These are phyloP conservation scores for Archegozetes longisetosus DNA, from an alignment of 1,140 invertebrate genomes.

Conservation along the genomic window DNA sequence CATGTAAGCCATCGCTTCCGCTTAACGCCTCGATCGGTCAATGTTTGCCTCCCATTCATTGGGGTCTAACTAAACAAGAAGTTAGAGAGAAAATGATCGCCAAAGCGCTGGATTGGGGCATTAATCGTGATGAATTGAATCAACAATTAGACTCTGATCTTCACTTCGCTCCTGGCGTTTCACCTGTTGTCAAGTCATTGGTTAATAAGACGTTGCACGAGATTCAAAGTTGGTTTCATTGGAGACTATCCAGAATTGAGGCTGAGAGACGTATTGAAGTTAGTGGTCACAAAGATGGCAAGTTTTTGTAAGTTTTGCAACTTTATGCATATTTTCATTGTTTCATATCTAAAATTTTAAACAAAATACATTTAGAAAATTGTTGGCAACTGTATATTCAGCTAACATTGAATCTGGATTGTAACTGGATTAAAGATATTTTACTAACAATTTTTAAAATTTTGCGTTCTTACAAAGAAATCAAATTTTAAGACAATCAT, in stretches of 20 bases:
- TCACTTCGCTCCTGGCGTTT: not conserved
- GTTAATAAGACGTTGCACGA: conserved; percentile 26
- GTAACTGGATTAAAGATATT: too few relatives aligned
- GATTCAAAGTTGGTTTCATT: conserved; percentile 26
- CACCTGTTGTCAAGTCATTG: conserved; percentile 18
- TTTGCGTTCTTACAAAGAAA: too few relatives aligned
- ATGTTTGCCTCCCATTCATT: conserved; percentile 28
- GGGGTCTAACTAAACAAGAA: conserved; percentile 31
- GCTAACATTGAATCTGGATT: too few relatives aligned
- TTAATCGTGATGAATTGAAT: conserved; percentile 4
- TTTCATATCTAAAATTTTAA: too few relatives aligned
- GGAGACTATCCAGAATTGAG: conserved; percentile 20
- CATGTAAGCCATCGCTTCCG: conserved; percentile 25
- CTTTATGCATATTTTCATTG: too few relatives aligned
- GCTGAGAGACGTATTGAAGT: conserved; percentile 22
- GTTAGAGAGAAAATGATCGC: conserved; percentile 28
- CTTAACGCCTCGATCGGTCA: conserved; percentile 27
- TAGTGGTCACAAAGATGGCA: conserved; percentile 24
- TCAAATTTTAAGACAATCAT: too few relatives aligned
- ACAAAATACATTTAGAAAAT: too few relatives aligned
- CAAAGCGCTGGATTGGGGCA: conserved; percentile 26
- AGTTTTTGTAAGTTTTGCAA: conserved; percentile 25
- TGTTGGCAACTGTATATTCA: too few relatives aligned
- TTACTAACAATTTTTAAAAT: too few relatives aligned
- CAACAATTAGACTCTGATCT: conserved; percentile 4